Evolutionary conservation across 2,797 vertebrate species (phyloP), one percentile per base, ranked within the genome.

Genomic region (Pipistrellus kuhlii): DNA sequence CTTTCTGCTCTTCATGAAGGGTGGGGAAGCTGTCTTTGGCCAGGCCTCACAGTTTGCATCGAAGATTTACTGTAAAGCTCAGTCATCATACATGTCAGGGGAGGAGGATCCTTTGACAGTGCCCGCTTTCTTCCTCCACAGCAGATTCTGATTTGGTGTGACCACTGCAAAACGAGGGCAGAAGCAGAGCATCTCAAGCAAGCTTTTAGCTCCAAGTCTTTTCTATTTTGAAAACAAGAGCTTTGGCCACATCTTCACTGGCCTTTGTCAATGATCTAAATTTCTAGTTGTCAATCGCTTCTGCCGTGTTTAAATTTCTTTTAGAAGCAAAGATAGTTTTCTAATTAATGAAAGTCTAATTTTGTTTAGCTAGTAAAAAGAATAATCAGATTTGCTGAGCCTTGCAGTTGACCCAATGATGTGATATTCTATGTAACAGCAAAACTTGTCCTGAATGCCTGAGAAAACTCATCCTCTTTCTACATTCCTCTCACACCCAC

Each of bases 321-420:
- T 92, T 92, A 35, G 69, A 93, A 93, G 14, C 32, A 62, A 38
- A 92, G 15, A 78, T 6, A 48, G 6, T 25, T 85, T 46, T 55
- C 8, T 72, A 76, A 81, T 64, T 55, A 88, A 51, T 3, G 23
- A 25, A 85, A 4, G 13, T 27, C 75, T 69, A 46, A 21, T 86
- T 8, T 90, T 90, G 90, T 85, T 66, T 84, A 66, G 53, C 12
- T 51, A 69, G 35, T 66, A 35, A 38, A 78, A 82, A 81, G 9
- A 81, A 55, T 73, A 66, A 91, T 85, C 41, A 80, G 76, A 83
- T 83, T 78, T 32, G 2, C 11, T 68, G 76, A 76, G 4, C 18
- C 30, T 48, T 57, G 10, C 32, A 66, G 18, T 30, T 71, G 32
- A 78, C 77, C 14, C 73, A 55, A n/a, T 18, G 20, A 44, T 35